A percentile compares a stretch with the other conserved stretches of the same genome.
phyloP scores from a whole-genome alignment of 2,113 vertebrate genomes.

The Sylvicapra grimmia region DNA sequence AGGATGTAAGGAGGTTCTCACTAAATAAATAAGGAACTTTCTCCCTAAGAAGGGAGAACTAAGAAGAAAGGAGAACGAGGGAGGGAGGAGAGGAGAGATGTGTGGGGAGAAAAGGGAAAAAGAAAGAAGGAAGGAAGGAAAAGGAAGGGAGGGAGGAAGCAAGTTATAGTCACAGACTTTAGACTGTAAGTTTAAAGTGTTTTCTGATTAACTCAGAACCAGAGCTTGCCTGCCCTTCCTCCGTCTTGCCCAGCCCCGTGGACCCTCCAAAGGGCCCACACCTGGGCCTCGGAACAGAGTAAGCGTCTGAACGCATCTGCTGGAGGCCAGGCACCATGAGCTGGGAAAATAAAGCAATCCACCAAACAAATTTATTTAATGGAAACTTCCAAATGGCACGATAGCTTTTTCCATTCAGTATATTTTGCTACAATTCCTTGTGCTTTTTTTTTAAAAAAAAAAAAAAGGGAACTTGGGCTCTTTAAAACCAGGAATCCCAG shows the following conservation, averaged over 20 bases:
- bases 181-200: neutral
- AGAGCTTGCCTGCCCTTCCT: neutral
- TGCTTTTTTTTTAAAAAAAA: neutral
- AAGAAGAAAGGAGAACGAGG: neutral
- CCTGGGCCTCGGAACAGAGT: neutral
- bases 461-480: neutral
- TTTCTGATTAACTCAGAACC: neutral
- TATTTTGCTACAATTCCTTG: neutral
- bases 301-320: fast-evolving
- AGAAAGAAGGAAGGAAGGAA: neutral
- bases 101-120: neutral
- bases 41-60: too few relatives aligned
- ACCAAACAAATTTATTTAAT: neutral
- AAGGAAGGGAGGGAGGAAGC: neutral
- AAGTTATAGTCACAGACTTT: neutral
- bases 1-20: neutral
- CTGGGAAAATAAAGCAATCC: neutral
- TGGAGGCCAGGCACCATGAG: neutral
- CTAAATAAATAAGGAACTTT: neutral
- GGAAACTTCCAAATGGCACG: neutral
- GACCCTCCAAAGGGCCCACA: neutral
- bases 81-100: neutral
- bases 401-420: neutral
- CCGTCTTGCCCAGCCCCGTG: fast-evolving
- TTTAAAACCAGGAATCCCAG: neutral